Evolutionary conservation across 2,888 invertebrate species (phyloP).

Genomic region (Pollenia amentaria): DNA sequence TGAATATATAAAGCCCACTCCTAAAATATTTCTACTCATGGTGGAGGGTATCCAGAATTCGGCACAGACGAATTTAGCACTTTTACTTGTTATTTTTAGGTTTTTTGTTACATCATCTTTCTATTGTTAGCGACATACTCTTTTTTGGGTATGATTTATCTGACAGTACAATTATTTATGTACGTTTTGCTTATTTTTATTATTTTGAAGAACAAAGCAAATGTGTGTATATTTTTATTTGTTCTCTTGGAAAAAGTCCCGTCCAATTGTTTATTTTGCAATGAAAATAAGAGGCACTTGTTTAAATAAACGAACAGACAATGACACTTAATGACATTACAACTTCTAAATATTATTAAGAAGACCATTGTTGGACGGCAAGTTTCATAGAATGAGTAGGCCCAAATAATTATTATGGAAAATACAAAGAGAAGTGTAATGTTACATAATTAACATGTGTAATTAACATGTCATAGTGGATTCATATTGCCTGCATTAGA

Average conservation of each 20-base stretch:
- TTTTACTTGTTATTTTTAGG: neutral
- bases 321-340: constrained; percentile 8
- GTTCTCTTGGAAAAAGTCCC: neutral
- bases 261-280: neutral
- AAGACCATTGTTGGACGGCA: neutral
- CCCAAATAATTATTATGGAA: neutral
- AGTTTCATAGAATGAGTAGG: neutral
- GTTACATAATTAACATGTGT: neutral
- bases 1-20: too few species aligned
- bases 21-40: too few species aligned
- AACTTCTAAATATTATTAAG: neutral
- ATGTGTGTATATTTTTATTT: neutral
- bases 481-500: too few species aligned
- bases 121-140: constrained; percentile 19
- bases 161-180: too few species aligned
- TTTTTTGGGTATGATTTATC: too few species aligned
- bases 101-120: neutral
- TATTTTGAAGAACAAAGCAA: neutral
- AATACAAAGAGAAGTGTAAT: neutral
- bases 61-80: too few species aligned
- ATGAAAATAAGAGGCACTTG: constrained; percentile 4
- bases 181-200: too few species aligned
- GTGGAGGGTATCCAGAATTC: too few species aligned
- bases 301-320: neutral
- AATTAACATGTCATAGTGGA: neutral